These are phyloP conservation scores for Sylvilagus bachmani DNA, from an alignment of 2,113 vertebrate species.

Conservation along the genomic window DNA sequence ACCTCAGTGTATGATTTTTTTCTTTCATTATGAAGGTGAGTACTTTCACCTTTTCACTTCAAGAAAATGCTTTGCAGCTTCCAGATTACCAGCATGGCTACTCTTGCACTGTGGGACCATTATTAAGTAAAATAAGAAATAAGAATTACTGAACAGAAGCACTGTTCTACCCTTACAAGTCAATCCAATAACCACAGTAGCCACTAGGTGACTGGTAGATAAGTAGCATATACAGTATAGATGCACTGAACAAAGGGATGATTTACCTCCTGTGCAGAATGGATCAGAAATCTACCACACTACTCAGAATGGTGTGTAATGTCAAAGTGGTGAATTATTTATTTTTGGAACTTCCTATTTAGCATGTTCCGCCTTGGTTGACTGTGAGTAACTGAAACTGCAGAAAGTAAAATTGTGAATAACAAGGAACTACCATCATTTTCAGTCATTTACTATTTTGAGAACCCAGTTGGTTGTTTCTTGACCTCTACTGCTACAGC, in stretches of 20 bases:
- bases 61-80: not conserved
- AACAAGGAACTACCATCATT: not conserved
- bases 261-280: not conserved
- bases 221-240: not conserved
- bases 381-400: not conserved
- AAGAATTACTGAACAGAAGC: not conserved
- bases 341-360: slow-evolving; percentile 21
- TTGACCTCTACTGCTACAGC: slow-evolving; percentile 28
- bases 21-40: not conserved
- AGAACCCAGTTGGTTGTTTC: slow-evolving; percentile 28
- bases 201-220: not conserved
- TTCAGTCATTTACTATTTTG: slow-evolving; percentile 56
- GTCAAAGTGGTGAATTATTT: not conserved
- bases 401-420: not conserved
- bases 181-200: not conserved
- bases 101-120: not conserved
- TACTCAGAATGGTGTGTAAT: not conserved
- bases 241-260: not conserved
- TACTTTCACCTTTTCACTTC: not conserved
- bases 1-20: not conserved
- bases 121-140: not conserved
- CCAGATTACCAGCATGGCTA: not conserved
- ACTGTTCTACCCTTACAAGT: not conserved
- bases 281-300: not conserved
- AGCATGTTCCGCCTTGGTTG: not conserved